Base-by-base conservation (phyloP, 2,797 vertebrate species). In the Lepus oiostolus region DNA sequence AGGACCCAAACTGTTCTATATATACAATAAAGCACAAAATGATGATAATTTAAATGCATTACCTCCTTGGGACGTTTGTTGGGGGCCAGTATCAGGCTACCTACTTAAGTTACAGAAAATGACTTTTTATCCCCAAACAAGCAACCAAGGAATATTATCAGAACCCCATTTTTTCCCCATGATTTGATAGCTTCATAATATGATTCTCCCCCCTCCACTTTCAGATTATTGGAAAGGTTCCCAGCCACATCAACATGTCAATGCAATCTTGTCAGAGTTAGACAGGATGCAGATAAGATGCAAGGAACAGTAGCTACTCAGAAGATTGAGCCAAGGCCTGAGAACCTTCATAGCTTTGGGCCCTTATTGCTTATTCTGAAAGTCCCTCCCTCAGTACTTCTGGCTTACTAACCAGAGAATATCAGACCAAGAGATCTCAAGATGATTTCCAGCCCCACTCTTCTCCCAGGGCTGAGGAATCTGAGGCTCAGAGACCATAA, bases 61-160 rank as follows among this genome's bases (percentile, higher is more conserved):
- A 9, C 26, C 68, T 85, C 35, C 14, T 54, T 85, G 19, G 42
- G 35, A 83, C 47, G 22, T 67, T 65, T 85, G 9, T 65, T 35
- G 71, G 54, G 47, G 7, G 35, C 11, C 7, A 74, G 6, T 80
- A 72, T 89, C 38, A 71, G 22, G 11, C 3, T 87, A 3, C 47
- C 74, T 42, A 60, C 83, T 47, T 72, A 81, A 75, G 7, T 68
- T 81, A 79, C 19, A 83, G 38, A 76, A 30, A 88, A 93, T 54
- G 76, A 85, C 7, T 42, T 93, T 88, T 72, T 30, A 87, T 77
- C 22, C 7, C 87, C 88, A 82, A 90, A 77, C 52, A 87, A 87
- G 32, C 74, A 50, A 88, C 38, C 17, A 94, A 93, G 67, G 14
- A 86, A 52, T 58, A 42, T 71, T 80, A 65, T 74, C 22, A 62